These are phyloP conservation scores for Glossosoma conforme DNA, from an alignment of 1,140 invertebrate genomes.

Conservation along the genomic window DNA sequence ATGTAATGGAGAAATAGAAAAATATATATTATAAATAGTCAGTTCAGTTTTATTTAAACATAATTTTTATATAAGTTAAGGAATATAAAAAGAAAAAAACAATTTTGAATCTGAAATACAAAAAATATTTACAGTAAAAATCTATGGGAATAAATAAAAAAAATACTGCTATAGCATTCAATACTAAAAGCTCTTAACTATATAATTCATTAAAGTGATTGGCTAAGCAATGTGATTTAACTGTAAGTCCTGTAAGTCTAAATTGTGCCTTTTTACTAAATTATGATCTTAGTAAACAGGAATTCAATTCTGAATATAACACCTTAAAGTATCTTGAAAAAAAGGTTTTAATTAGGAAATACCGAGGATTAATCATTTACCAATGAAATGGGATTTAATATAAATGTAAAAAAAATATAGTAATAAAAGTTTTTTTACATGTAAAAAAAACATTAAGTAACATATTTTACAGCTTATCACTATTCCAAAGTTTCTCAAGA, in stretches of 20 bases:
- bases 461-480: no score
- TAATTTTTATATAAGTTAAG: conserved; percentile 19
- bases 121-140: conserved; percentile 4
- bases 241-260: not conserved
- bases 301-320: no score
- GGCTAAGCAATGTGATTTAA: conserved; percentile 7
- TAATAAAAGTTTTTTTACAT: no score
- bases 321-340: no score
- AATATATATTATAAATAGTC: conserved; percentile 29
- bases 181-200: not conserved
- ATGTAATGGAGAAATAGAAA: not conserved
- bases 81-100: conserved; percentile 7
- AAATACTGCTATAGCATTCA: not conserved
- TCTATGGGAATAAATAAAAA: conserved; percentile 9
- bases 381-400: no score
- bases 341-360: no score
- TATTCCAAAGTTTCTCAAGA: no score
- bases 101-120: conserved; percentile 3
- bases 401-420: no score
- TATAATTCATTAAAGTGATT: conserved; percentile 8
- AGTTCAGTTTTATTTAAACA: conserved; percentile 29
- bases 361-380: no score
- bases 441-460: no score
- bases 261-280: no score
- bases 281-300: no score